Evolutionary conservation across 2,113 vertebrate genomes (phyloP), one percentile per base, ranked within the genome.

Genomic region (Lontra canadensis): DNA sequence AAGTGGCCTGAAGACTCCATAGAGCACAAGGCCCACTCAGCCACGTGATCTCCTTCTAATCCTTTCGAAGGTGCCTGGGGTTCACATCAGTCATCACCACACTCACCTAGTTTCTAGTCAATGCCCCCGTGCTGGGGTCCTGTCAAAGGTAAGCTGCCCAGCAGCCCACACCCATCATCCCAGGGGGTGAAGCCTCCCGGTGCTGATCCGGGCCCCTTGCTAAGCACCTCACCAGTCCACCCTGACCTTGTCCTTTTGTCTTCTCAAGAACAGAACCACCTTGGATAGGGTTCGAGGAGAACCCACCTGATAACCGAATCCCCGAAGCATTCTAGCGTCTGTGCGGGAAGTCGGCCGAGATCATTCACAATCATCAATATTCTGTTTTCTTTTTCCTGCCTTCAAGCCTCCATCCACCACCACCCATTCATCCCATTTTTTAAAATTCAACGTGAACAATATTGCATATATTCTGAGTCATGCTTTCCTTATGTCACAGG

Each of bases 401-500:
- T 59, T 61, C 95, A 81, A 81, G 4, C 71, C 65, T 96, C 88
- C 74, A 23, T 42, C 63, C 0, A 76, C 78, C 25, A 76, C 63
- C 52, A 65, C 34, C 29, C 81, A 91, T 88, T 92, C 57, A 91
- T 94, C 92, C 90, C 63, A 82, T 95, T 88, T 85, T 15, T 1
- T 26, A 92, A 95, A 95, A 85, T 76, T 95, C 92, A 82, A 18
- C 25, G 31, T 79, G 78, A 84, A 91, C 65, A 87, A 63, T 20
- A 82, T 57, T 86, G 85, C 59, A 49, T 91, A 61, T 79, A 71
- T 85, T 79, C 88, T 49, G 59, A 83, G 69, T 82, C 49, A 44
- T n/a, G 94, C 65, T 95, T 79, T 96, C 84, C 80, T 84, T 84
- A 36, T 85, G 88, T 79, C 87, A 78, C 61, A 52, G 42, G 49